Base-by-base conservation (phyloP, 2,888 invertebrate species). In the Lochmaea capreae region DNA sequence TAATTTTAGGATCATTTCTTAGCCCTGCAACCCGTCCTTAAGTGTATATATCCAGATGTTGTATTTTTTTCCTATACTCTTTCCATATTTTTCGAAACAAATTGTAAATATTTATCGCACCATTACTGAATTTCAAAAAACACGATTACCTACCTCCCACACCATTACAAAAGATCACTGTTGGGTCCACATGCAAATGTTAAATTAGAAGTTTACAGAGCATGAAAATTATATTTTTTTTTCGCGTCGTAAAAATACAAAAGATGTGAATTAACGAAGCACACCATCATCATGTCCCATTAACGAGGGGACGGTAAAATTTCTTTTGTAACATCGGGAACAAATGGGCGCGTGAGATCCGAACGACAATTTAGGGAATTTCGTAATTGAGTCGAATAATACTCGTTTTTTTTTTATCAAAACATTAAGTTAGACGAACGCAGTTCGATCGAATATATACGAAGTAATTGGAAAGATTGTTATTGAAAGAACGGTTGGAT, bases 261-360 rank as follows among this genome's bases (percentile, higher is more conserved):
- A 62, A 72, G 67, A 72, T 65, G 63, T 67, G 62, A 72, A 72
- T 72, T 72, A 72, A 62, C 62, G 65, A 33, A 33, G n/a, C 52
- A 12, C 42, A 33, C 52, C 52, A 52, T 52, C 22, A 52, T 49
- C 49, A n/a, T 52, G 52, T 65, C 46, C n/a, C n/a, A 12, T 52
- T 65, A 65, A 65, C 65, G 65, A 65, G 14, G 12, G 43, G 49
- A 65, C 43, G 65, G 46, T 26, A 52, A 12, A 39, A 18, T 16
- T 65, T 65, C 43, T 14, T 46, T 65, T 65, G n/a, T 43, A 8
- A 18, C 22, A 46, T 42, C 18, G 26, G 26, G 33, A 26, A 65
- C 22, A 65, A 65, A 65, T 65, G 14, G 46, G 42, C 42, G 63
- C 42, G 14, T 43, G 22, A 65, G 16, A 46, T 46, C 16, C 16